These are phyloP conservation scores for Elaphurus davidianus DNA, from an alignment of 2,113 vertebrate species.

Conservation along the genomic window DNA sequence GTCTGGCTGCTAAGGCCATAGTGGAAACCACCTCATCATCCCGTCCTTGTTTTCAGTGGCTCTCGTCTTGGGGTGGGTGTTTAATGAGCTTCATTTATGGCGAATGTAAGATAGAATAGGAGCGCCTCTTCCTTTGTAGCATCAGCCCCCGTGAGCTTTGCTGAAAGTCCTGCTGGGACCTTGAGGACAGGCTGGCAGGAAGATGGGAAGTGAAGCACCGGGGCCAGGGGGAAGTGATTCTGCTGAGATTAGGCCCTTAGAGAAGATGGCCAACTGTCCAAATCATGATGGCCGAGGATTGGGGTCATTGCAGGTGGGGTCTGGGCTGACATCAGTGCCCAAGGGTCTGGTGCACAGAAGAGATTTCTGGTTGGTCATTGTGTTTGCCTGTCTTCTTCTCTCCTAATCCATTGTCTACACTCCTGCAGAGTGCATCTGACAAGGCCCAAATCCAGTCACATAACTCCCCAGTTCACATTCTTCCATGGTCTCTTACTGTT, in stretches of 20 bases:
- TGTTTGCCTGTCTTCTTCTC: not conserved
- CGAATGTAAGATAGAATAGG: not conserved
- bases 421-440: not conserved
- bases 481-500: not conserved
- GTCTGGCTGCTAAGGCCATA: not conserved
- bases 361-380: not conserved
- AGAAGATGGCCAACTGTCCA: not conserved
- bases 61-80: not conserved
- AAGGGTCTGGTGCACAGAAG: not conserved
- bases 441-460: not conserved
- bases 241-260: not conserved
- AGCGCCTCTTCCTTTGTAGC: conserved; percentile 1
- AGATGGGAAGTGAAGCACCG: not conserved
- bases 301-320: not conserved
- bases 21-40: conserved; percentile 13
- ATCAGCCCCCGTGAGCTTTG: not conserved
- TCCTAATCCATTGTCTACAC: not conserved
- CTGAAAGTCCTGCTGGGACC: not conserved
- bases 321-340: not conserved
- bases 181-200: not conserved
- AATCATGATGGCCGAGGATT: not conserved
- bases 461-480: not conserved
- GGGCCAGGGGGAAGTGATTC: not conserved
- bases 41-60: conserved; percentile 32
- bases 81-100: conserved; percentile 35